Conservation (phyloP, 1,140 invertebrate genomes). For the Berghia stephanieae region DNA sequence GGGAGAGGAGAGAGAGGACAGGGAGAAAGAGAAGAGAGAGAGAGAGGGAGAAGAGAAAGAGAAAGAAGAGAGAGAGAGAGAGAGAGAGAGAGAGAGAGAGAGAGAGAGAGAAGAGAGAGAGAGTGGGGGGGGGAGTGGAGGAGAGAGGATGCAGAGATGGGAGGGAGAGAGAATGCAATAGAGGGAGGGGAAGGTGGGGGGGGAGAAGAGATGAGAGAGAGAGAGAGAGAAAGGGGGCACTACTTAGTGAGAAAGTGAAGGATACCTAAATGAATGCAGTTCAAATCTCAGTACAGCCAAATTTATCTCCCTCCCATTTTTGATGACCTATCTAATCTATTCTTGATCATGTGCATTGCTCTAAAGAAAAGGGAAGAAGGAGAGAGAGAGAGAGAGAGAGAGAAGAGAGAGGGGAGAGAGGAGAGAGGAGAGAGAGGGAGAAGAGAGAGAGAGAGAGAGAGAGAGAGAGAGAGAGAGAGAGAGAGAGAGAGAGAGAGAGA, state of each 20-base stretch:
- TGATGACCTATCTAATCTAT: neutral
- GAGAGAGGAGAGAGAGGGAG: neutral
- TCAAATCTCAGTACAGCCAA: neutral
- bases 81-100: conserved; percentile 11
- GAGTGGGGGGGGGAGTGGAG: neutral
- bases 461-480: conserved; percentile 3
- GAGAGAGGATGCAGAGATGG: neutral
- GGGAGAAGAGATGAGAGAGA: neutral
- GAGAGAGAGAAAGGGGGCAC: neutral
- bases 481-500: conserved; percentile 30
- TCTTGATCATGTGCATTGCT: neutral
- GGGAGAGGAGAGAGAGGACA: neutral
- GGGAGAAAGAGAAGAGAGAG: neutral
- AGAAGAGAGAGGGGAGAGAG: neutral
- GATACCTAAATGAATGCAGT: neutral
- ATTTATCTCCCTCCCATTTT: neutral
- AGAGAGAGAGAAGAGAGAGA: neutral
- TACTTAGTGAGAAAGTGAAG: neutral
- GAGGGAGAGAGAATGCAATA: neutral
- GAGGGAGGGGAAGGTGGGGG: neutral
- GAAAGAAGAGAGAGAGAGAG: conserved; percentile 14
- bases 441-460: conserved; percentile 12
- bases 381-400: neutral
- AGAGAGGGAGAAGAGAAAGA: neutral
- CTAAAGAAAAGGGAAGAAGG: neutral